phyloP scores from a whole-genome alignment of 2,888 invertebrate genomes.

The Sisyra terminalis region DNA sequence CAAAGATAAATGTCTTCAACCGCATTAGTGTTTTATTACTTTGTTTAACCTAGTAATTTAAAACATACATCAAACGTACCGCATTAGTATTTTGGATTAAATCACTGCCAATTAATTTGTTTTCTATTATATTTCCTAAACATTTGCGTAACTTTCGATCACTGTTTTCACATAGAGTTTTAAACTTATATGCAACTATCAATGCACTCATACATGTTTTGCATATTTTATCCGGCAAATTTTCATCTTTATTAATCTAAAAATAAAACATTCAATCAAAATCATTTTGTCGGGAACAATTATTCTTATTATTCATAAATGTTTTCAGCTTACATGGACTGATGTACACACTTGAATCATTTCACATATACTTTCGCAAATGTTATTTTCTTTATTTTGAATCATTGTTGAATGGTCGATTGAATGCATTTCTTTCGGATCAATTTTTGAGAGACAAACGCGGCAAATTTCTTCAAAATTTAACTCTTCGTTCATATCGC shows the following conservation, averaged over 20 bases:
- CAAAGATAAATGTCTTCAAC: too few species aligned
- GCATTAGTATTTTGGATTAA: too few species aligned
- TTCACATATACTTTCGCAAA: background rate
- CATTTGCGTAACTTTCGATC: slow-evolving; percentile 3
- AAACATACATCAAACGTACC: too few species aligned
- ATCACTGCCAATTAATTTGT: too few species aligned
- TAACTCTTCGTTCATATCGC: background rate
- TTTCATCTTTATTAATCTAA: slow-evolving; percentile 4
- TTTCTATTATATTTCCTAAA: too few species aligned
- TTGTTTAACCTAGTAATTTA: too few species aligned
- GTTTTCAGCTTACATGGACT: slow-evolving; percentile 4
- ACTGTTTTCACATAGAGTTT: slow-evolving; percentile 6
- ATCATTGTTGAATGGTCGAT: background rate
- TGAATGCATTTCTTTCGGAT: background rate
- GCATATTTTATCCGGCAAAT: slow-evolving; percentile 7
- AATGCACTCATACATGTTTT: slow-evolving; percentile 1
- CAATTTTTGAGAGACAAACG: slow-evolving; percentile 2
- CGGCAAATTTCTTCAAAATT: slow-evolving; percentile 5
- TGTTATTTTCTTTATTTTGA: background rate
- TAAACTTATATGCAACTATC: background rate
- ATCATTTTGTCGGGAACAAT: background rate
- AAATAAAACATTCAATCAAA: slow-evolving; percentile 2
- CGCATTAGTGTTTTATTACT: too few species aligned
- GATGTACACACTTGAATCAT: slow-evolving; percentile 2
- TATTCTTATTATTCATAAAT: too few species aligned